phyloP scores from a whole-genome alignment of 2,888 invertebrate species.

The Noctua pronuba region DNA sequence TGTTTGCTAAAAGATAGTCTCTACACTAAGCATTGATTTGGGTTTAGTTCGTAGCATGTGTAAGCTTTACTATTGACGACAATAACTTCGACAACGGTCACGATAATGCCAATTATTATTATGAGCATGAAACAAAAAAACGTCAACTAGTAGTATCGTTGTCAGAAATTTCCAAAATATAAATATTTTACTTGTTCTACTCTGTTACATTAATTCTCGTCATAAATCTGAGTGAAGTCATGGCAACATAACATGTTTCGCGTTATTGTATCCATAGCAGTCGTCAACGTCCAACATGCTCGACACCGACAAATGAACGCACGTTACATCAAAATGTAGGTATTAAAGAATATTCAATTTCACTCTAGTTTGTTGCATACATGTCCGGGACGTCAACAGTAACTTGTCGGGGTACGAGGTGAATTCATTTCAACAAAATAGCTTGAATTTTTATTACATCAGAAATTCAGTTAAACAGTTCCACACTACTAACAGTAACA shows the following conservation, averaged over 20 bases:
- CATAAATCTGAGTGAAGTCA: constrained; percentile 21
- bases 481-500: neutral
- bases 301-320: constrained; percentile 1
- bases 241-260: neutral
- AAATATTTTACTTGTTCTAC: neutral
- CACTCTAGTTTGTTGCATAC: constrained; percentile 10
- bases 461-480: neutral
- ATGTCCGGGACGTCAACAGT: neutral
- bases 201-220: constrained; percentile 8
- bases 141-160: neutral
- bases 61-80: neutral
- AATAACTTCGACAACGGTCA: neutral
- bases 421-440: neutral
- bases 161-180: neutral
- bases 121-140: neutral
- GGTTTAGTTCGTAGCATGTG: too few species aligned
- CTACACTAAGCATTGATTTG: neutral
- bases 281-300: constrained; percentile 10
- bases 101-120: neutral
- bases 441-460: neutral
- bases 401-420: neutral
- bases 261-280: neutral
- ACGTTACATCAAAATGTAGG: neutral
- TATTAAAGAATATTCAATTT: constrained; percentile 31
- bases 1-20: neutral